Percentiles rank a stretch among this genome's conserved stretches.
phyloP scores from a whole-genome alignment of 2,888 invertebrate genomes.

The Eupithecia abbreviata region DNA sequence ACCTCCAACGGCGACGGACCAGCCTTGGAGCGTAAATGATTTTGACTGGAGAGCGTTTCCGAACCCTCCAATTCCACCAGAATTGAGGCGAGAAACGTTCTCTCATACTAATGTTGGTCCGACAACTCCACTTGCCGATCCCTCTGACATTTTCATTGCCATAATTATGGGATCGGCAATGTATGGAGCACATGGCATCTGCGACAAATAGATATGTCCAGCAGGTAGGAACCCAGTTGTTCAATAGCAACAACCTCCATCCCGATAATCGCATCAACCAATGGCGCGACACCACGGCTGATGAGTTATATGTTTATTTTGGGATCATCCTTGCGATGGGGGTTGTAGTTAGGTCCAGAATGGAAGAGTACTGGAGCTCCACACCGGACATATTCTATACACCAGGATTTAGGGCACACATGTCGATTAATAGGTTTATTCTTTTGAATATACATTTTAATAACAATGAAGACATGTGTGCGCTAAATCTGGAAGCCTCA shows the following conservation, averaged over 20 bases:
- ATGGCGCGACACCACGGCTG: neutral
- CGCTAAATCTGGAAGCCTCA: neutral
- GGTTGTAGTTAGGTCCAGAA: neutral
- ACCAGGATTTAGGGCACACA: slow-evolving; percentile 5
- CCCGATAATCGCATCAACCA: neutral
- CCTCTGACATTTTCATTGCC: neutral
- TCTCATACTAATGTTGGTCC: slow-evolving; percentile 34
- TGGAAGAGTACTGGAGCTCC: slow-evolving; percentile 3
- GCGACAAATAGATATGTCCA: neutral
- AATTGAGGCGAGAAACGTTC: slow-evolving; percentile 37
- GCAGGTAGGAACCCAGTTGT: neutral
- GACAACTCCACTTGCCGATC: slow-evolving; percentile 19
- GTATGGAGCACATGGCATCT: slow-evolving; percentile 38
- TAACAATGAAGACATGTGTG: slow-evolving; percentile 2
- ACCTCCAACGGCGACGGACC: slow-evolving; percentile 15
- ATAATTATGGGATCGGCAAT: slow-evolving; percentile 18
- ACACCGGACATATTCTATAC: neutral
- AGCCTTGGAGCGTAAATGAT: slow-evolving; percentile 14
- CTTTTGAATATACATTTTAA: neutral
- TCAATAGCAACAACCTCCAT: neutral
- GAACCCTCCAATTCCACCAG: slow-evolving; percentile 29
- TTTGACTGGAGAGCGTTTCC: slow-evolving; percentile 32
- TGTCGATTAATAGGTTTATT: slow-evolving; percentile 5
- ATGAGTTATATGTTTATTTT: slow-evolving; percentile 1
- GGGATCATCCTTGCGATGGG: neutral